phyloP scores from a whole-genome alignment of 2,797 vertebrate species.

The Pangasius krempfi region DNA sequence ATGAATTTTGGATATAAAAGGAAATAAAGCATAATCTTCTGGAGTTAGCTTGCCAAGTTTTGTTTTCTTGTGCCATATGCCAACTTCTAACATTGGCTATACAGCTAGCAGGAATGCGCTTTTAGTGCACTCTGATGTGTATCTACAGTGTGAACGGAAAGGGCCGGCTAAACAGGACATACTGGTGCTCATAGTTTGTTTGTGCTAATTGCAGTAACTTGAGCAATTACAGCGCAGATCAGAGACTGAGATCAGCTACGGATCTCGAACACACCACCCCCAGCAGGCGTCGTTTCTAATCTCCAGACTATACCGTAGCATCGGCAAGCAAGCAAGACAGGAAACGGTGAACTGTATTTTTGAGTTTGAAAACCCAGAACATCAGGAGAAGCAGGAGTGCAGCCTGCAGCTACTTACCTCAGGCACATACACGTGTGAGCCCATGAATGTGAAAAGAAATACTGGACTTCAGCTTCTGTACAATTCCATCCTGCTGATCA shows the following conservation, averaged over 20 bases:
- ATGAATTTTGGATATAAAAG: background rate
- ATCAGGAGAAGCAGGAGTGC: background rate
- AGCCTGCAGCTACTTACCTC: background rate
- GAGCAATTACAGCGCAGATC: conserved; percentile 9
- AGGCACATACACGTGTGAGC: background rate
- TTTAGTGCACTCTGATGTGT: background rate
- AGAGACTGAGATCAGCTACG: background rate
- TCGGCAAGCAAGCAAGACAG: background rate
- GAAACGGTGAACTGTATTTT: background rate
- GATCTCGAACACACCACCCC: background rate
- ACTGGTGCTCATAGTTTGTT: conserved; percentile 45
- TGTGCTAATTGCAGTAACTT: conserved; percentile 49
- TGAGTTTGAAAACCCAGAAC: background rate
- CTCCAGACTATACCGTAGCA: background rate
- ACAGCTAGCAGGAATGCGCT: background rate
- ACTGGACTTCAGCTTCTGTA: background rate
- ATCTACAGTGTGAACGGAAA: conserved; percentile 15
- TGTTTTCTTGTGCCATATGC: background rate
- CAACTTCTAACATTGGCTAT: background rate
- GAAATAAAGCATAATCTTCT: background rate
- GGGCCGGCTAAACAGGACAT: conserved; percentile 11
- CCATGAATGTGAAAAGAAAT: background rate
- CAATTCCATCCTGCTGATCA: background rate
- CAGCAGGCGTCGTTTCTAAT: conserved; percentile 28
- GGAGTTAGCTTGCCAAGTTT: background rate